Evolutionary conservation across 1,140 invertebrate species (phyloP), one percentile per base, ranked within the genome.

Genomic region (Ectropis grisescens): DNA sequence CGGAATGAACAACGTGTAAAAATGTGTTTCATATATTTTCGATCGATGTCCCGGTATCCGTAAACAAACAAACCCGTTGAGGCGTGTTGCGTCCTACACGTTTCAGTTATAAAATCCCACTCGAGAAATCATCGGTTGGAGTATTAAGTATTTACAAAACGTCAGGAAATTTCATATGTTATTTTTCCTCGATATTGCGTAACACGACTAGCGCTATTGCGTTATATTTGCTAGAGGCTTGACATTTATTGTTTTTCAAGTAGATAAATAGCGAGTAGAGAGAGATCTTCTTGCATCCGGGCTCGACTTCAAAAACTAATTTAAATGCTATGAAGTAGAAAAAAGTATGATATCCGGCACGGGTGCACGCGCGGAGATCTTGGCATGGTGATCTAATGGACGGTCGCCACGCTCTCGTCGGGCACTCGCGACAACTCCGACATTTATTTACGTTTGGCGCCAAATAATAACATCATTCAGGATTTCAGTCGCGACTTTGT

Each of bases 391-490:
- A 25, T 9, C 23, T 15, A 19, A 19, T 8, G 3, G 16, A 19
- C 8, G 16, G 3, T 8, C 24, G 10, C 24, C n/a, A 3, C 24
- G 10, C 24, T 2, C 4, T n/a, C 4, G 10, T 2, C 10, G 24
- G 24, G 2, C 2, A 26, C 12, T 29, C 34, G 26, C 41, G 46
- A 41, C 45, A 33, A 28, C 31, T 29, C 10, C 25, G 37, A 34
- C 58, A 43, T 37, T 72, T 74, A 79, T 79, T 79, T 75, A 66
- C 43, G 60, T 57, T 61, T 58, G 74, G 74, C 74, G 74, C 70
- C 74, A 66, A 64, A 57, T 49, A 55, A 66, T 60, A 64, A 58
- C 52, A 57, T 41, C 16, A 38, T 33, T 25, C 37, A 44, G 40
- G 16, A 26, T 26, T 47, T 49, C 39, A 43, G 57, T 60, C 50